phyloP scores from a whole-genome alignment of 30 jellyfish, hydroid and myxozoan species.

The Cassiopea xamachana region DNA sequence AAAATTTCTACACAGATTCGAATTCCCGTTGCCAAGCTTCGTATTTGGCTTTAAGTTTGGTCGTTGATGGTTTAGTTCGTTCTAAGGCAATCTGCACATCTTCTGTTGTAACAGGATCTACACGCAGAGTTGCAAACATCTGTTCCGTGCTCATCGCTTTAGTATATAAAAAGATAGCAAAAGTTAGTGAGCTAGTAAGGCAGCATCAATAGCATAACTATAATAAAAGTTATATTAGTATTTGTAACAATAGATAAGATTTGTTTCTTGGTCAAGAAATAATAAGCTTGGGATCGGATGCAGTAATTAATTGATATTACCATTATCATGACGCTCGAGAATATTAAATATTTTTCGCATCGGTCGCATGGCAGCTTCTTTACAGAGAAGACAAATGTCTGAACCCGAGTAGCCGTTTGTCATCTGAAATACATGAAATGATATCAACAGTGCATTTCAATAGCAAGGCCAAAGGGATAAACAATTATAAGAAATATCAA shows the following conservation, averaged over 20 bases:
- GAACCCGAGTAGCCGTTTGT: constrained; percentile 96
- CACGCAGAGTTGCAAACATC: constrained; percentile 39
- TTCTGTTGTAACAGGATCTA: constrained; percentile 79
- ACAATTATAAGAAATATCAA: too few relatives aligned
- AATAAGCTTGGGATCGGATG: background rate
- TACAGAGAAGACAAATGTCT: constrained; percentile 86
- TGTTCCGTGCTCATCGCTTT: constrained; percentile 17
- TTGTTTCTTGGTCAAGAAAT: background rate
- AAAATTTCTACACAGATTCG: constrained; percentile 65
- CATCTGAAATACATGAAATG: constrained; percentile 30
- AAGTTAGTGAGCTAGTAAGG: too few relatives aligned
- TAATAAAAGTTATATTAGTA: background rate
- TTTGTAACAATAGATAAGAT: background rate
- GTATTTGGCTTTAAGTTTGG: constrained; percentile 62
- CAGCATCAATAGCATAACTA: background rate
- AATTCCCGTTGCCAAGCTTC: constrained; percentile 87
- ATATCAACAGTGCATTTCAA: background rate
- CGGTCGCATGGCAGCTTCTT: constrained; percentile 98
- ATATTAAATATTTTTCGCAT: constrained; percentile 80
- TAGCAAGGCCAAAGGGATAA: too few relatives aligned
- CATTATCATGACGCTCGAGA: constrained; percentile 68
- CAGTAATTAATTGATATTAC: constrained; percentile 4
- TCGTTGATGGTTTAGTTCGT: constrained; percentile 85
- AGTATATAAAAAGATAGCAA: background rate
- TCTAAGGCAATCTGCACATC: constrained; percentile 82